Percentiles rank a stretch among this genome's conserved stretches.
These are phyloP conservation scores for Ellobius talpinus DNA, from an alignment of 2,113 vertebrate genomes.

Conservation along the genomic window DNA sequence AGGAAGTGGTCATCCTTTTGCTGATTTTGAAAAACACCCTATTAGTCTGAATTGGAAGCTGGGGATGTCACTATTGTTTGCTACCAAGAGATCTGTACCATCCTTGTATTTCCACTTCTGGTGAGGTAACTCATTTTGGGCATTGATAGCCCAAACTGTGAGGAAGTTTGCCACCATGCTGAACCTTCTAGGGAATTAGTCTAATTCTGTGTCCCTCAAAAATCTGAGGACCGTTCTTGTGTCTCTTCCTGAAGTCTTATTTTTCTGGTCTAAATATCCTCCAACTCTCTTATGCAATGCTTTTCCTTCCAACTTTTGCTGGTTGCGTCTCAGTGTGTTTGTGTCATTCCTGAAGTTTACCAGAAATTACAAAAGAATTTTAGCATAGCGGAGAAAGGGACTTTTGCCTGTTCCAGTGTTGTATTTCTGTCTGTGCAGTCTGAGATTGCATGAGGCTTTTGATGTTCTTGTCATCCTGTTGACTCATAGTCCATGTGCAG, in stretches of 20 bases:
- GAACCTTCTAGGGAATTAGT: neutral
- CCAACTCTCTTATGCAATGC: neutral
- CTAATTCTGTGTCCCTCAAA: constrained; percentile 4
- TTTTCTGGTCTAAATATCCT: constrained; percentile 24
- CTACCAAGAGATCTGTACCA: neutral
- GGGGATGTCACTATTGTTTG: fast-evolving
- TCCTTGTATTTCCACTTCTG: neutral
- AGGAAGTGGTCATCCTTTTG: neutral
- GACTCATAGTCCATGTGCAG: neutral
- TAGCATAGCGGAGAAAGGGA: constrained; percentile 32
- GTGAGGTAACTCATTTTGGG: neutral
- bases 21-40: neutral
- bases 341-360: constrained; percentile 46
- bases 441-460: constrained; percentile 30
- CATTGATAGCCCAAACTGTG: neutral
- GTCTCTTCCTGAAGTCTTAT: neutral
- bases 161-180: neutral
- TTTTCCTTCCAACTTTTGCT: neutral
- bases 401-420: constrained; percentile 6
- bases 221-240: neutral
- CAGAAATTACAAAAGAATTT: constrained; percentile 53
- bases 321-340: constrained; percentile 37
- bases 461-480: neutral
- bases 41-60: neutral
- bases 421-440: neutral